Evolutionary conservation across 2,113 vertebrate genomes (phyloP), one percentile per base, ranked within the genome.

Genomic region (Heterotilapia buettikoferi): DNA sequence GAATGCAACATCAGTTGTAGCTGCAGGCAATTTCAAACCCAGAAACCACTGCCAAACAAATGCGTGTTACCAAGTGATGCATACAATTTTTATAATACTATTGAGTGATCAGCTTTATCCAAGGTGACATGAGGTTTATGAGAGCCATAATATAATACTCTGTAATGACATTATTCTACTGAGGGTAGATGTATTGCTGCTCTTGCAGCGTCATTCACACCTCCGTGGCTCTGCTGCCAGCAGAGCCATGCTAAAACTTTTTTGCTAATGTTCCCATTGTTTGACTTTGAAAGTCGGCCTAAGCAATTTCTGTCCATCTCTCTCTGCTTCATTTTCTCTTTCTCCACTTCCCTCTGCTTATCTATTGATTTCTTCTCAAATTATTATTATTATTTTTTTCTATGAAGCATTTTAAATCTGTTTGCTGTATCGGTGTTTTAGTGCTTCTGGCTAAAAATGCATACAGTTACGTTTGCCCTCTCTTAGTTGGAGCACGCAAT

Each of bases 121-220:
- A 93, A 95, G 91, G 92, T 95, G 95, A 94, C 92, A 87, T 84
- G 89, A 66, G 91, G 88, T 94, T 95, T 95, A 94, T 94, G 92
- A 92, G 92, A 89, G 89, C 88, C 87, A 85, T 93, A 93, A 93
- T 94, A 85, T 88, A 92, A 92, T 93, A 84, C 86, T 90, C 90
- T 91, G 79, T 95, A 94, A 95, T 94, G 88, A 90, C 89, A 89
- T 95, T 92, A 93, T 92, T 86, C 88, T 86, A 90, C 80, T 79
- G 86, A 84, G 91, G 89, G 78, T 94, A 50, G 91, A 89, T 91
- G 89, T 91, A 90, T 84, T 93, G 84, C 90, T 91, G 92, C 76
- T 92, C 91, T 89, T 90, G 88, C 91, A 83, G 66, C 8, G 80
- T 87, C 89, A 86, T 93, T 93, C 92, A 93, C 92, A 93, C 91